Conservation (phyloP, 2,113 vertebrate genomes). For the Patagioenas fasciata region DNA sequence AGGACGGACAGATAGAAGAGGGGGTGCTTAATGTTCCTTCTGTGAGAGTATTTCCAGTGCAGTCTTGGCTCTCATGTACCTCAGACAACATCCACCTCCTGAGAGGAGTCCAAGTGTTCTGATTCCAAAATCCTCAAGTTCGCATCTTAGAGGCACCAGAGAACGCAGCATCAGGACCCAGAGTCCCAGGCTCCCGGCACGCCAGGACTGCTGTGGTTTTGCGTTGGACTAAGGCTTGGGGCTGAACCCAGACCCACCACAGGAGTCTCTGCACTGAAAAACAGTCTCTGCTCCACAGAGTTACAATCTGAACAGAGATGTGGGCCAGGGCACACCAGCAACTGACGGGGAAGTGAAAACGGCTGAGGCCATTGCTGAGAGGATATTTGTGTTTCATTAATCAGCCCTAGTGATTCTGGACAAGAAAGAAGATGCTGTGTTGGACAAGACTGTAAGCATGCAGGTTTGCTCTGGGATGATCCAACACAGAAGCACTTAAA, state of each 20-base stretch:
- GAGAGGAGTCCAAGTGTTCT: not conserved
- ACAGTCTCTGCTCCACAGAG: not conserved
- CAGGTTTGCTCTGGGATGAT: not conserved
- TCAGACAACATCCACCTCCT: not conserved
- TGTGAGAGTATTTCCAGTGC: not conserved
- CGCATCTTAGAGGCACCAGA: not conserved
- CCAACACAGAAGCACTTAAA: not conserved
- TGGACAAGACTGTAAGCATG: not conserved
- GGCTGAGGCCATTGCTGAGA: not conserved
- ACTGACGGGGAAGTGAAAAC: not conserved
- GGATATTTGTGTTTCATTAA: not conserved
- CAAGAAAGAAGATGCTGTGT: not conserved
- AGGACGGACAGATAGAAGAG: not conserved
- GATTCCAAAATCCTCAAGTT: not conserved
- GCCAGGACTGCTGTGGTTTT: not conserved
- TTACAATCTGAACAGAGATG: not conserved
- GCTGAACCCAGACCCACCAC: not conserved
- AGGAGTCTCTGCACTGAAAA: not conserved
- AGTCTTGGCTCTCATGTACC: not conserved
- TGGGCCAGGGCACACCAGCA: not conserved
- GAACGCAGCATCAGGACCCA: not conserved
- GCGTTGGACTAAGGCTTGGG: not conserved
- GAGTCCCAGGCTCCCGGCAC: not conserved
- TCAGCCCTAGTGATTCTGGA: not conserved
- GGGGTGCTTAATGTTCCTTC: not conserved